Base-by-base conservation (phyloP, 1,140 invertebrate species). In the Nomia melanderi region DNA sequence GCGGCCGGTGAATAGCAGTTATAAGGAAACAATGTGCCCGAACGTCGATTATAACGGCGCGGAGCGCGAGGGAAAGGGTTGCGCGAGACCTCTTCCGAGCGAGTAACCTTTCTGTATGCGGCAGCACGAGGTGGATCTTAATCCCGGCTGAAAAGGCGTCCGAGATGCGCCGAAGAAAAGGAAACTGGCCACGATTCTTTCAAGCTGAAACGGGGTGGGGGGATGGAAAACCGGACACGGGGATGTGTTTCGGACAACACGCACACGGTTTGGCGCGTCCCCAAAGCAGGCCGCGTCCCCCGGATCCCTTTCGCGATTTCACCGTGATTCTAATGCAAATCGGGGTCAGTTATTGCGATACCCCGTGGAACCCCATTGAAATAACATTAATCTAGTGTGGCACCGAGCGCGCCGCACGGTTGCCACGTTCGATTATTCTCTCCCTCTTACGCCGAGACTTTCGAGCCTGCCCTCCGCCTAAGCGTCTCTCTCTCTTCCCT, bases 341-440 rank as follows among this genome's bases (percentile, higher is more conserved):
- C 80, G 86, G 84, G 87, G 87, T 88, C 87, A 88, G 86, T 86
- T 79, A 87, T 77, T 77, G 77, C 84, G 82, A 84, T 81, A 78
- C 60, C 81, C 54, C 63, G 7, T 2, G 14, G 50, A n/a, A 69
- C 41, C 36, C 79, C 83, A 88, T 88, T 86, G 87, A 88, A 88
- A 88, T 86, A 87, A 88, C 87, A 88, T 88, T 88, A 88, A 88
- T 88, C 87, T 85, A 86, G 72, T 82, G 87, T 87, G 87, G 87
- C 86, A 87, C 72, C 63, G 74, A 78, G 78, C 78, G 69, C 74
- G 71, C 63, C 77, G 25, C 65, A 79, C 82, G 70, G 74, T 75
- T 87, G 87, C 85, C 86, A 81, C 84, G 75, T 82, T 83, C 78
- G 84, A 88, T 88, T 85, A 87, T 86, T 73, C 64, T 20, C 27